These are phyloP conservation scores for Falco biarmicus DNA, from an alignment of 2,797 vertebrate genomes.

Conservation along the genomic window DNA sequence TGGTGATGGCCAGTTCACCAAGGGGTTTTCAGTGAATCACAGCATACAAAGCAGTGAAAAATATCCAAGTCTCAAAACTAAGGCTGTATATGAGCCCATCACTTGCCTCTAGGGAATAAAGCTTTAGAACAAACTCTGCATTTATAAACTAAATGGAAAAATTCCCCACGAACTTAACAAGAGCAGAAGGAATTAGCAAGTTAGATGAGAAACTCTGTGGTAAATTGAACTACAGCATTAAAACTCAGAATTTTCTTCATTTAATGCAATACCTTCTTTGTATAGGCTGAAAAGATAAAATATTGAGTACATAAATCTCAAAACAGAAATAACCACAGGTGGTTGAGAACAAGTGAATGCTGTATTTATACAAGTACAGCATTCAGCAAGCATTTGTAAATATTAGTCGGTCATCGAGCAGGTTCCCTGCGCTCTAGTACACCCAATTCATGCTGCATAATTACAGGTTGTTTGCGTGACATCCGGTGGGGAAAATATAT, in stretches of 20 bases:
- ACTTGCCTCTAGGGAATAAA: background rate
- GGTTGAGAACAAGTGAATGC: conserved; percentile 43
- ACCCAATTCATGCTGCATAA: conserved; percentile 19
- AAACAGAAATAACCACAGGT: conserved; percentile 36
- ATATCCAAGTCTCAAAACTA: background rate
- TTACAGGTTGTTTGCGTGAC: conserved; percentile 27
- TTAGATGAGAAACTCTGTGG: background rate
- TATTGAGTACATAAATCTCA: conserved; percentile 17
- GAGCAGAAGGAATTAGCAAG: background rate
- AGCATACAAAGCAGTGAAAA: background rate
- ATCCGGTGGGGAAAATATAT: conserved; percentile 40
- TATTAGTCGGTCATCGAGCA: conserved; percentile 47
- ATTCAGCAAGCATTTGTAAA: conserved; percentile 24
- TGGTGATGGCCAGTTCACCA: background rate
- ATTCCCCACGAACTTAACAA: background rate
- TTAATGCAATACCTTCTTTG: background rate
- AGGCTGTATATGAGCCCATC: background rate
- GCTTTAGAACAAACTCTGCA: background rate
- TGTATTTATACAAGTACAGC: conserved; percentile 7
- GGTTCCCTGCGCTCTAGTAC: conserved; percentile 7
- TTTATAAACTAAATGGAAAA: background rate
- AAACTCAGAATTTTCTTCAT: background rate
- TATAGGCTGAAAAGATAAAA: conserved; percentile 2
- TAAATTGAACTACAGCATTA: background rate
- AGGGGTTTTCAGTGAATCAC: background rate